Conservation (phyloP, 2,888 invertebrate genomes). For the Apocheima hispidaria region DNA sequence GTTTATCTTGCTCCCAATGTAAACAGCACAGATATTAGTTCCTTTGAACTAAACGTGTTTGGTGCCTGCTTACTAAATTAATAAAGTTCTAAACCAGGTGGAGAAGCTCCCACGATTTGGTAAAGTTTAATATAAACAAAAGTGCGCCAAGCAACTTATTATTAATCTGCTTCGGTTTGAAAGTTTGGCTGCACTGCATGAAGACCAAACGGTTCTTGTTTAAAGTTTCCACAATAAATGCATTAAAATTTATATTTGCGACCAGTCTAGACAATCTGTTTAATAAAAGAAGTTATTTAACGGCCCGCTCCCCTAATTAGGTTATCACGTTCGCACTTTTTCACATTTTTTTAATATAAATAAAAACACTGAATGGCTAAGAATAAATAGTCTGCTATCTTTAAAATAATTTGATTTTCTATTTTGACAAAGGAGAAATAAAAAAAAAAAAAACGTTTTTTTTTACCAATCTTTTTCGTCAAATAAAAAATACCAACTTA, state of each 20-base stretch:
- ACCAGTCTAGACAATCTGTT: background rate
- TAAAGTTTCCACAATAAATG: background rate
- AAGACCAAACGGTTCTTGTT: background rate
- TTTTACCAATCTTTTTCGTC: no score
- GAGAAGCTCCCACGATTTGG: slow-evolving; percentile 35
- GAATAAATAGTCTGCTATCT: no score
- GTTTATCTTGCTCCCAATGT: slow-evolving; percentile 22
- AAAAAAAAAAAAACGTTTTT: no score
- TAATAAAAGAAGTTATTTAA: no score
- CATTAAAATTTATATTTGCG: background rate
- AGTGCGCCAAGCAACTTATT: slow-evolving; percentile 21
- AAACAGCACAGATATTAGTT: slow-evolving; percentile 31
- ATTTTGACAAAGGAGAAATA: no score
- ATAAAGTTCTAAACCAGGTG: slow-evolving; percentile 46
- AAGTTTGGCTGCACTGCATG: slow-evolving; percentile 27
- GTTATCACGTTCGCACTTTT: no score
- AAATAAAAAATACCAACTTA: no score
- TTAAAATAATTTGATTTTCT: no score
- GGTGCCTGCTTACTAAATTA: slow-evolving; percentile 39
- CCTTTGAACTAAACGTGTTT: slow-evolving; percentile 23
- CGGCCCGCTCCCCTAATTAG: no score
- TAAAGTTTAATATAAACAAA: slow-evolving; percentile 44
- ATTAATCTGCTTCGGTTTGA: slow-evolving; percentile 17
- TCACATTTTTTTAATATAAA: no score
- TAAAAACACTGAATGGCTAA: no score